Evolutionary conservation across 2,888 invertebrate species (phyloP), one percentile per base, ranked within the genome.

Genomic region (Unio pictorum): DNA sequence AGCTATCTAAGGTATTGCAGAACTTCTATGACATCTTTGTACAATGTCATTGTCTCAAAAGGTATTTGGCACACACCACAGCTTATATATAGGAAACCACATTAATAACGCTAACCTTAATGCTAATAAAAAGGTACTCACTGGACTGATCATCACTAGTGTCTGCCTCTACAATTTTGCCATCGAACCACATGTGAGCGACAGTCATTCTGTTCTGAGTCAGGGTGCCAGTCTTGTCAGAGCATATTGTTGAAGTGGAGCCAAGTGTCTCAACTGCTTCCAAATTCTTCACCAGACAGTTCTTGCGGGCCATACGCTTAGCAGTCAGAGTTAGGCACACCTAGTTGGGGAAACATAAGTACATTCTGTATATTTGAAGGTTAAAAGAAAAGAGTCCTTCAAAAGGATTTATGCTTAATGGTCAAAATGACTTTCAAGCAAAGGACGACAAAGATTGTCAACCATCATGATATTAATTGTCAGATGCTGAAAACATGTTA

Each of bases 161-260:
- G 90, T 99, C 99, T 75, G 98, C 98, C 91, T 98, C 98, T 89
- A 97, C 96, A 91, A 99, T 98, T 91, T 96, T 95, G 91, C 98
- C 96, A 90, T 99, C 98, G 90, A 97, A 97, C 94, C 98, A 98
- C 97, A 98, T 98, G 92, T 99, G 98, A 81, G 98, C 98, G 69
- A 98, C 98, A 55, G 98, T 99, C 98, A 99, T 99, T 87, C 97
- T 93, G 92, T 99, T 99, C 91, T 99, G 99, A 28, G 99, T 99
- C 74, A 98, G 92, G 17, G 98, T 99, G 80, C 98, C 98, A 81
- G 98, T 99, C 92, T 99, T 99, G 91, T 99, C 98, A 23, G 98
- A 98, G 92, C 99, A 99, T 91, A 99, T 99, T 81, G 98, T 98
- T 74, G 98, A 98, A 20, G 99, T 99, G 63, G 98, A 98, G 71